Evolutionary conservation across 2,113 vertebrate species (phyloP).

Genomic region (Poecile atricapillus): DNA sequence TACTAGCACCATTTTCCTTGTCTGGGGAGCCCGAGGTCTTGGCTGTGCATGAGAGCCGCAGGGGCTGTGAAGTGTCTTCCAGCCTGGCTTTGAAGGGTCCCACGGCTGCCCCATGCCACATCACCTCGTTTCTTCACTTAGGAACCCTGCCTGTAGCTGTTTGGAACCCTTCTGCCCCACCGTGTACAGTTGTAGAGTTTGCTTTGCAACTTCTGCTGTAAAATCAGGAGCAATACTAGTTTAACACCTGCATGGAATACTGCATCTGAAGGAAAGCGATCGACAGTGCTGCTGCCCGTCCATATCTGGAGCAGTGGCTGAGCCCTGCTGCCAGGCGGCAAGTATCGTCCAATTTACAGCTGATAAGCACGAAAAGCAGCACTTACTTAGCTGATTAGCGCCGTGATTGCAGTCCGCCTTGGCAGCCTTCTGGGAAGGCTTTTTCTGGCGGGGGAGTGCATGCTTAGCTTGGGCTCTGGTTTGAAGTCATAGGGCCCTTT

Average conservation of each 20-base stretch:
- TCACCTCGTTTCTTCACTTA: rapidly evolving
- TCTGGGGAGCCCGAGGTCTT: neutral
- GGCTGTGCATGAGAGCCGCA: rapidly evolving
- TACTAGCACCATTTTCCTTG: neutral
- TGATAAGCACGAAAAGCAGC: neutral
- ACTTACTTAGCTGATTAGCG: neutral
- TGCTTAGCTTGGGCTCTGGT: neutral
- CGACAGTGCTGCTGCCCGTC: neutral
- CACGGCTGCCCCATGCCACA: rapidly evolving
- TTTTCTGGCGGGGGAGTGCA: neutral
- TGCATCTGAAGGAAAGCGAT: neutral
- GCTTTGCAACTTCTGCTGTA: neutral
- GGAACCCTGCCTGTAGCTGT: neutral
- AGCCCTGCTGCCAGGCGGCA: neutral
- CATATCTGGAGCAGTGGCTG: neutral
- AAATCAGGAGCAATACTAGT: neutral
- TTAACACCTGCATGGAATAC: neutral
- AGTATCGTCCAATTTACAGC: neutral
- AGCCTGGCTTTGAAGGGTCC: neutral
- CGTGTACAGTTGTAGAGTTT: rapidly evolving
- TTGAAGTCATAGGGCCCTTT: neutral
- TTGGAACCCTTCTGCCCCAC: neutral
- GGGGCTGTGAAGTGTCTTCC: neutral
- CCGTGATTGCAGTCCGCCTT: neutral
- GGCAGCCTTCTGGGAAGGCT: neutral